Evolutionary conservation across 1,140 invertebrate species (phyloP).

Genomic region (Sitobion miscanthi): DNA sequence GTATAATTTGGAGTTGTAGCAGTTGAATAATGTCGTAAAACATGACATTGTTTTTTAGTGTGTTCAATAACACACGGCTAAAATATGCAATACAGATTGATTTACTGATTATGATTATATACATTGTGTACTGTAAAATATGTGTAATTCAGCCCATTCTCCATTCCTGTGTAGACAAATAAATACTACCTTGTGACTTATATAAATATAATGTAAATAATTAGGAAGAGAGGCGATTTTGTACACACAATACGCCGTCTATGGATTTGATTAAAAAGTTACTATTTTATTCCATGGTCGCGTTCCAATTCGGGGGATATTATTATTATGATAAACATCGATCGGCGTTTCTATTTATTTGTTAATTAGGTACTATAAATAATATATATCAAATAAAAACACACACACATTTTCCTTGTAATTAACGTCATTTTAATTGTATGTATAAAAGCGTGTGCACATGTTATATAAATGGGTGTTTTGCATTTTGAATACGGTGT

Average conservation of each 20-base stretch:
- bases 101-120: not conserved
- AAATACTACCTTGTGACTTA: not conserved
- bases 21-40: not conserved
- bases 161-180: not conserved
- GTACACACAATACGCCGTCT: not conserved
- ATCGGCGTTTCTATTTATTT: not conserved
- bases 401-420: not conserved
- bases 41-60: not conserved
- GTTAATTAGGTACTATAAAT: not conserved
- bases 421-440: not conserved
- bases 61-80: not conserved
- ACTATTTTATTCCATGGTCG: not conserved
- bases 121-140: not conserved
- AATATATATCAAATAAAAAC: not conserved
- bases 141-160: not conserved
- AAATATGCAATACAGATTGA: not conserved
- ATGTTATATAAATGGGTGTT: too few species aligned
- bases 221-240: not conserved
- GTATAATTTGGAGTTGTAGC: not conserved
- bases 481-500: too few species aligned
- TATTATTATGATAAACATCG: not conserved
- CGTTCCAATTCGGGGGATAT: not conserved
- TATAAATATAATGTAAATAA: not conserved
- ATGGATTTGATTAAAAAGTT: not conserved
- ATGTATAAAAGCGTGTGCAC: not conserved